Base-by-base conservation (phyloP, 2,888 invertebrate species). In the Molorchus minor region DNA sequence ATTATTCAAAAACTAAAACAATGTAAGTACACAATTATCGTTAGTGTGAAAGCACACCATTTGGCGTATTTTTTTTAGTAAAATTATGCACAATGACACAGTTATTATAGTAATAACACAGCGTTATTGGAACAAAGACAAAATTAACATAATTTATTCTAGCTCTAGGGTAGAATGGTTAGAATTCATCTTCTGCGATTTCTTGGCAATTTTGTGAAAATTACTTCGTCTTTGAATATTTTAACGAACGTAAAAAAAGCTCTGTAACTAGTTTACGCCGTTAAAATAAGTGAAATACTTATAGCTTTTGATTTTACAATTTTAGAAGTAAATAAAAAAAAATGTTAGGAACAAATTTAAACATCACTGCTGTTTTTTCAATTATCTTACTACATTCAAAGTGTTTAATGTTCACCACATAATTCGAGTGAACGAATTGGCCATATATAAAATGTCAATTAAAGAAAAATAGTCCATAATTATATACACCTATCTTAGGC, bases 61-160 rank as follows among this genome's bases (percentile, higher is more conserved):
- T n/a, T 33, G 33, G 12, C 3, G 8, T 25, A 25, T 7, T 33
- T 33, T 33, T 43, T 12, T 3, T 25, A 2, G 13, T 2, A 21
- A 25, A 25, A 43, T 21, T n/a, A 2, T 17, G n/a, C 20, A 30
- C 30, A 46, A 33, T 46, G 33, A 46, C 19, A 33, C 19, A 46
- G 30, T 33, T 17, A 35, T 33, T 35, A 46, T 3, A 19, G 33
- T 46, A 46, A 17, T 46, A 33, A 46, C n/a, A 10, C 33, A 12
- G 2, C 16, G 1, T 43, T 43, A 43, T 25, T 21, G 25, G 13
- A 16, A 43, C 41, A 21, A 5, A 43, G 21, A 8, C 10, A 3
- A 25, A 20, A 43, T 43, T 43, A 43, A 43, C 20, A 25, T 43
- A 43, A 43, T 43, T 13, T 15, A 15, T 43, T 20, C 2, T 21